These are phyloP conservation scores for Diachasmimorpha longicaudata DNA, from an alignment of 1,140 invertebrate species.

Conservation along the genomic window DNA sequence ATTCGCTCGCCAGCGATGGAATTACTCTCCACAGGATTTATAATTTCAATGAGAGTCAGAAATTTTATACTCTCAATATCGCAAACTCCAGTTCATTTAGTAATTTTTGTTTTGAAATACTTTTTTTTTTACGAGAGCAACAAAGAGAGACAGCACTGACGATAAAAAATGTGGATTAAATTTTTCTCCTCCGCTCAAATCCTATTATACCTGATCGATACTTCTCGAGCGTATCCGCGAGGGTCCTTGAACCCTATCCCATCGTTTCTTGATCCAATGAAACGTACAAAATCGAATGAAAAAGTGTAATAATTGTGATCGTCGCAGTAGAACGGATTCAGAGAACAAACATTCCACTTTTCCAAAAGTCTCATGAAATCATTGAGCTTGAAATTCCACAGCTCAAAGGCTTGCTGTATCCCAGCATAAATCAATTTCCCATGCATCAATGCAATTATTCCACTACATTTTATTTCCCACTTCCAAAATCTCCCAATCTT, in stretches of 20 bases:
- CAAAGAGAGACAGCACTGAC: background rate
- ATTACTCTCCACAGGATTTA: background rate
- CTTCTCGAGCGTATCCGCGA: conserved; percentile 31
- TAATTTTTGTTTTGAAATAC: background rate
- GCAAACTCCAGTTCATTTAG: background rate
- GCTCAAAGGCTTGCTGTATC: background rate
- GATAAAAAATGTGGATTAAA: background rate
- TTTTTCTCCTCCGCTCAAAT: background rate
- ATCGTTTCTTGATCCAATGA: conserved; percentile 17
- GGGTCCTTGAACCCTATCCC: conserved; percentile 32
- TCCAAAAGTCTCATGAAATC: background rate
- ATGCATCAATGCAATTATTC: too few species aligned
- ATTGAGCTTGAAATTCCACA: background rate
- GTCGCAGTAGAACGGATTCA: background rate
- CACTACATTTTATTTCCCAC: background rate
- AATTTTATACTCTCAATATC: background rate
- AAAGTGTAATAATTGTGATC: conserved; percentile 12
- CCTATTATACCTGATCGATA: conserved; percentile 32
- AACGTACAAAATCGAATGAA: conserved; percentile 12
- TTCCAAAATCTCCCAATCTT: background rate
- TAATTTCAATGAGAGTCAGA: background rate
- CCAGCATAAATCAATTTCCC: too few species aligned
- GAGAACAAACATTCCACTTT: background rate
- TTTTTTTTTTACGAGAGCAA: background rate
- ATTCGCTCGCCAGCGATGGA: conserved; percentile 22